These are phyloP conservation scores for Neuroscelio doddi DNA, from an alignment of 2,888 invertebrate species.

Conservation along the genomic window DNA sequence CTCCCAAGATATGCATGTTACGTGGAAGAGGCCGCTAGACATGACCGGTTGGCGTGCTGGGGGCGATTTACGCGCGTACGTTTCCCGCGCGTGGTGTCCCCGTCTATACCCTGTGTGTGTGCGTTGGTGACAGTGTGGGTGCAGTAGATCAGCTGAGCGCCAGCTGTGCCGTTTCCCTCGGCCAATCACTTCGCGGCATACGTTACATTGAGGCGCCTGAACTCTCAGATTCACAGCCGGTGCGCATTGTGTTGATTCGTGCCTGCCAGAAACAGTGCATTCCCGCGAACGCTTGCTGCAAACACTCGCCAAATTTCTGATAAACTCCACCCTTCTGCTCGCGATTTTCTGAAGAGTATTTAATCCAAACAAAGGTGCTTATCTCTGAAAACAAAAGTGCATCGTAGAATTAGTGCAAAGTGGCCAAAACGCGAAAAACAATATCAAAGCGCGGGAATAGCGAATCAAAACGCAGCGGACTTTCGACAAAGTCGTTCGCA, in stretches of 20 bases:
- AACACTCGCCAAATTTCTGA: neutral
- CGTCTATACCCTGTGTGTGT: neutral
- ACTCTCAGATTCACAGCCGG: neutral
- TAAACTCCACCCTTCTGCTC: too few species aligned
- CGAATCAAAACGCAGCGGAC: neutral
- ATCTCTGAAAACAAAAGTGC: neutral
- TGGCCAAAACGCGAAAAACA: neutral
- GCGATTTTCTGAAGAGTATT: too few species aligned
- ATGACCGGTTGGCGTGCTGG: slow-evolving; percentile 23
- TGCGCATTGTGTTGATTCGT: neutral
- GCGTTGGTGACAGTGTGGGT: slow-evolving; percentile 16
- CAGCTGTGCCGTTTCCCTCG: slow-evolving; percentile 26
- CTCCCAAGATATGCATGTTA: slow-evolving; percentile 32
- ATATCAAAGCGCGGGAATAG: neutral
- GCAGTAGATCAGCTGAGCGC: slow-evolving; percentile 31
- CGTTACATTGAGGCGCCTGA: neutral
- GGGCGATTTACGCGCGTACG: slow-evolving; percentile 27
- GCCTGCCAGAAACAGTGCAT: neutral
- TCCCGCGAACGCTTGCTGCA: neutral
- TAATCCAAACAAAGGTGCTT: too few species aligned
- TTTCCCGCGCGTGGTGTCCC: slow-evolving; percentile 24
- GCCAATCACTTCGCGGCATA: slow-evolving; percentile 16
- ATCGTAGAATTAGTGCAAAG: neutral
- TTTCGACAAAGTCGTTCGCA: neutral
- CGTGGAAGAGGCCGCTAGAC: slow-evolving; percentile 19